phyloP scores from a whole-genome alignment of 2,113 vertebrate genomes.

The Notiomystis cincta region DNA sequence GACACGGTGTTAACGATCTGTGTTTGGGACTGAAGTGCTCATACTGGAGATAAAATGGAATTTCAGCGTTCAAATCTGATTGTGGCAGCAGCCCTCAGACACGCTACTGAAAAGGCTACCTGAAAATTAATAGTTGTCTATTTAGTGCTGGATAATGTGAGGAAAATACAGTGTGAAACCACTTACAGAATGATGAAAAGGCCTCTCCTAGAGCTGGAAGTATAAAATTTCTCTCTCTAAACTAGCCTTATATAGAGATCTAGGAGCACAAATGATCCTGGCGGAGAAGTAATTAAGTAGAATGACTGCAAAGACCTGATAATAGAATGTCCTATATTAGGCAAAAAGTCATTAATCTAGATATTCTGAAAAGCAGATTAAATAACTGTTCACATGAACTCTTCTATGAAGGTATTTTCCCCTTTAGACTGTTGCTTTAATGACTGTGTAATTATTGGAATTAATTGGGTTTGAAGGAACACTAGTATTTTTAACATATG shows the following conservation, averaged over 20 bases:
- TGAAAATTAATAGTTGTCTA: not conserved
- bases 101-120: not conserved
- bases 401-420: not conserved
- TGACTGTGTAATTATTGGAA: conserved; percentile 29
- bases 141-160: not conserved
- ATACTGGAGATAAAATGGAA: not conserved
- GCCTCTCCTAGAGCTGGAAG: not conserved
- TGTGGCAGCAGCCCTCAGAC: not conserved
- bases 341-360: not conserved
- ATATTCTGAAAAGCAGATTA: conserved; percentile 13
- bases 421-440: conserved; percentile 18
- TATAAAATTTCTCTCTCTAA: not conserved
- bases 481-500: not conserved
- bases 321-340: conserved; percentile 24
- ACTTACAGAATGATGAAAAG: not conserved
- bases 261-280: not conserved
- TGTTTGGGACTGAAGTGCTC: not conserved
- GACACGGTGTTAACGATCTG: not conserved
- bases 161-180: not conserved
- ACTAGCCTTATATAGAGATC: not conserved
- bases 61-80: not conserved
- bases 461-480: not conserved
- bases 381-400: conserved; percentile 7
- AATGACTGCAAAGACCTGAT: conserved; percentile 6
- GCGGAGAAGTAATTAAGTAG: conserved; percentile 26